Evolutionary conservation across 2,113 vertebrate genomes (phyloP).

Genomic region (Columba janthina): DNA sequence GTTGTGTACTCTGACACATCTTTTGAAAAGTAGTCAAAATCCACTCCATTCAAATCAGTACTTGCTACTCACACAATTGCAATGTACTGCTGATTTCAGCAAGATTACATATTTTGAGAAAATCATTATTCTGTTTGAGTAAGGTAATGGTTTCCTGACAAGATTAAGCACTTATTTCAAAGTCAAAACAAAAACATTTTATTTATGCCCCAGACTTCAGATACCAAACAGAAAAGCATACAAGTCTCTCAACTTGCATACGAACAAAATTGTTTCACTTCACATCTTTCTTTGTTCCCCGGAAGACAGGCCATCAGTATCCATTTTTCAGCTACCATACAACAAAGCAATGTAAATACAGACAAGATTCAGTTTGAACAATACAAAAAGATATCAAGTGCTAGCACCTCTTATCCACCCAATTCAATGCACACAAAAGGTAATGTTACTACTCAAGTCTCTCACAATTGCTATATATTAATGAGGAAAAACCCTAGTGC

Average conservation of each 20-base stretch:
- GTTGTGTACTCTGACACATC: background rate
- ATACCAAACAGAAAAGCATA: background rate
- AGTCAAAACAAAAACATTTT: background rate
- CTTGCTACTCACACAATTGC: background rate
- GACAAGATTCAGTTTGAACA: background rate
- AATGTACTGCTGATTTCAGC: background rate
- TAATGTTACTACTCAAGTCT: background rate
- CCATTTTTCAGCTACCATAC: background rate
- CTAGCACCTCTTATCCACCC: background rate
- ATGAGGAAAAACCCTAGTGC: background rate
- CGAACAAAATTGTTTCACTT: background rate
- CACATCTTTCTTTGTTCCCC: background rate
- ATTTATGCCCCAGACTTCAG: background rate
- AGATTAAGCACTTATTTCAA: background rate
- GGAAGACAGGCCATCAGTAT: background rate
- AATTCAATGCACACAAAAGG: background rate
- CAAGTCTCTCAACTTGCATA: accelerated
- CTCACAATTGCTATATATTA: background rate
- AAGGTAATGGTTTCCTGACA: background rate
- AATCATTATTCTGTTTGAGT: background rate
- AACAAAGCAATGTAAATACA: background rate
- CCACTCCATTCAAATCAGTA: accelerated
- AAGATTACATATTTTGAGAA: background rate
- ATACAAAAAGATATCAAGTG: background rate
- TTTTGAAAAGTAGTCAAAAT: background rate